Base-by-base conservation (phyloP, 2,888 invertebrate genomes). In the Eucera pruinosa region DNA sequence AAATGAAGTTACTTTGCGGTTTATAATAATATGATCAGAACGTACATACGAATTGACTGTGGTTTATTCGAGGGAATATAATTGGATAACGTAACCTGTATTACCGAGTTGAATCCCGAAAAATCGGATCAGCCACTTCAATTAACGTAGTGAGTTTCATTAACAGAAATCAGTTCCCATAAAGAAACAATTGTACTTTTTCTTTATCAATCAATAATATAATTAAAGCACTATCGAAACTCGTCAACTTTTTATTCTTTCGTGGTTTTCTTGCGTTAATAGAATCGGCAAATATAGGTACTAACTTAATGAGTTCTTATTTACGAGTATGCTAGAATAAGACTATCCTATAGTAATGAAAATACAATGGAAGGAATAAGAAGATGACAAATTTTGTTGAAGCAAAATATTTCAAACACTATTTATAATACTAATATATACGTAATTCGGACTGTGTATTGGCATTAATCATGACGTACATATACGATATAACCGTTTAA, bases 1-100 rank as follows among this genome's bases (percentile, higher is more conserved):
- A 69, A 77, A 83, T 43, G 33, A 36, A 47, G 25, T 55, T 25
- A 36, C 7, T 27, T 13, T 30, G 45, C 0, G 13, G 54, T 4
- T 39, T 30, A 52, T 52, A 33, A 25, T 52, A 39, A 66, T 36
- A 65, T 20, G 9, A 5, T 1, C 6, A 11, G 11, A 60, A 50
- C 30, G 47, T 11, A 33, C n/a, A n/a, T n/a, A n/a, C n/a, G n/a
- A n/a, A n/a, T 13, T 23, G 11, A 27, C 52, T 2, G 15, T 9
- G 15, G 27, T 7, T 30, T 5, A 30, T 47, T 62, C 30, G 18
- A 7, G 18, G 2, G 18, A 45, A 45, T 41, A 36, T 36, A 58
- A 45, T 2, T 11, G 3, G 13, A 30, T 30, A 39, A 39, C 27
- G n/a, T 20, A 20, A 25, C 5, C 11, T 9, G 2, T 41, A 57